Evolutionary conservation across 2,888 invertebrate genomes (phyloP), one percentile per base, ranked within the genome.

Genomic region (Rhagonycha fulva): DNA sequence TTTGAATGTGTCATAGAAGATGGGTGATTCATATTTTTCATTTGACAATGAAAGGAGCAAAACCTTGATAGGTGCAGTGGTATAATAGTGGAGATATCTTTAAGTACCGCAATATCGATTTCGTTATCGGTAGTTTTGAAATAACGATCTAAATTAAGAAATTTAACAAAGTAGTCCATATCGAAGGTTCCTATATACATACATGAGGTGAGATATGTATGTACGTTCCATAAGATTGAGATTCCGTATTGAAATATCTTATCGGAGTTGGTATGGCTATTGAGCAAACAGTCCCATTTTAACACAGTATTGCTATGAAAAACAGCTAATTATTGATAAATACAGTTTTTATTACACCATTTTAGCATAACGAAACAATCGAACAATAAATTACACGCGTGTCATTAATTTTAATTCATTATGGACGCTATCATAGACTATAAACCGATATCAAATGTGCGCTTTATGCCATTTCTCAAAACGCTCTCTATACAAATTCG

Each of bases 301-400:
- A 74, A 70, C 62, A 71, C 67, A 14, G 14, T 66, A 74, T 60
- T 19, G 63, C 30, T 70, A 24, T n/a, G 68, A 71, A 69, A 66
- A 74, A 76, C 68, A 72, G 70, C 62, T 76, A 76, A 78, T 76
- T 78, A 76, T 78, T 78, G 71, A 78, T 78, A 78, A 78, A 74
- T 72, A 76, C 66, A 67, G 62, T 67, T 76, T 76, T 78, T 76
- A 76, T 75, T 75, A 19, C 76, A 30, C 73, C 47, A 68, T 78
- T 75, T 71, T 71, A 62, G 62, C 32, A 68, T 62, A 69, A 69
- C 62, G 74, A 72, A 76, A 77, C 76, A 76, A 76, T 75, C 66
- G 70, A 72, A 74, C 71, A 70, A 76, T 76, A 76, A 76, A 76
- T 62, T 23, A 26, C 14, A 14, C 63, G 62, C 28, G 28, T 68